These are phyloP conservation scores for Periophthalmodon schlosseri DNA, from an alignment of 2,113 vertebrate species.

Conservation along the genomic window DNA sequence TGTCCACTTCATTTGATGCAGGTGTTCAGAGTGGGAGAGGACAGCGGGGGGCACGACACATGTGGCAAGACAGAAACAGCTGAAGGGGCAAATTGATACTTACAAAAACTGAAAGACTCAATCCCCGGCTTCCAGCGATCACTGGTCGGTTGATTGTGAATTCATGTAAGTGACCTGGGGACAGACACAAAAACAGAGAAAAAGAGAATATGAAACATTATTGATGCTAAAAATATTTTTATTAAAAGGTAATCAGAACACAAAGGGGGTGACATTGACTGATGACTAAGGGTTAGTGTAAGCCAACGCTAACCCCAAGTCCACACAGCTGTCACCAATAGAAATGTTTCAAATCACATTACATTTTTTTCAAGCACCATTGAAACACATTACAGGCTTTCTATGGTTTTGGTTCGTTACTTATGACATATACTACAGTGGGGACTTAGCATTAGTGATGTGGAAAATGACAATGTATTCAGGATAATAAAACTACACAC, in stretches of 20 bases:
- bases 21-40: conserved; percentile 68
- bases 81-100: conserved; percentile 80
- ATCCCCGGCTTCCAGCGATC: conserved; percentile 93
- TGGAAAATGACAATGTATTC: conserved; percentile 16
- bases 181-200: conserved; percentile 27
- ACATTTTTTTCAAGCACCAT: conserved; percentile 44
- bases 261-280: conserved; percentile 38
- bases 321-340: conserved; percentile 48
- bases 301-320: conserved; percentile 49
- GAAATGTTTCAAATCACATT: conserved; percentile 68
- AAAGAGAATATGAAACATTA: not conserved
- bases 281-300: conserved; percentile 61
- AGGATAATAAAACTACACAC: conserved; percentile 3
- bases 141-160: conserved; percentile 90
- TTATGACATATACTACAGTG: conserved; percentile 23
- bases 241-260: conserved; percentile 39
- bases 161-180: conserved; percentile 97
- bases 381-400: conserved; percentile 65
- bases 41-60: conserved; percentile 54
- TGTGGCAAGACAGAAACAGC: conserved; percentile 57
- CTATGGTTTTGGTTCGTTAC: conserved; percentile 47
- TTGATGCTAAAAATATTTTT: not conserved
- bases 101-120: conserved; percentile 91
- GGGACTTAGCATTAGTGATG: not conserved
- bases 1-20: conserved; percentile 73